phyloP scores from a whole-genome alignment of 2,113 vertebrate species.

The Boleophthalmus pectinirostris region DNA sequence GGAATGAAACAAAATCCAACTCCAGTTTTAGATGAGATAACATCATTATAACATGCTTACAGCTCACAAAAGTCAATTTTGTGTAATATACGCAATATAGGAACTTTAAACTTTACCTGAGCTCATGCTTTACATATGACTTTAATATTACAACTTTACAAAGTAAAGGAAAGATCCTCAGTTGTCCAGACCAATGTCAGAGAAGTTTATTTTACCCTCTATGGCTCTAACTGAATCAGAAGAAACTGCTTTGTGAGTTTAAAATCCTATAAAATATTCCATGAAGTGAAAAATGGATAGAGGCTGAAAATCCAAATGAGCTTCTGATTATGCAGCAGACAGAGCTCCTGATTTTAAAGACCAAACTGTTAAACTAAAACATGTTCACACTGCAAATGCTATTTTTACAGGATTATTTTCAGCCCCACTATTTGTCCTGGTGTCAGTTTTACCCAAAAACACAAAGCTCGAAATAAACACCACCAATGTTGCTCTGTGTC shows the following conservation, averaged over 20 bases:
- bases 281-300: constrained; percentile 12
- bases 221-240: not conserved
- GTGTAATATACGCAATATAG: no score
- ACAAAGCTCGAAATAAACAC: constrained; percentile 10
- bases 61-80: no score
- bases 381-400: constrained; percentile 26
- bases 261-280: constrained; percentile 10
- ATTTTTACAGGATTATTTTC: constrained; percentile 22
- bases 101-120: no score
- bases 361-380: constrained; percentile 34
- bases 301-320: constrained; percentile 24
- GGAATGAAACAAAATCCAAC: no score
- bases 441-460: constrained; percentile 11
- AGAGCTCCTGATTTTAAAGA: constrained; percentile 27
- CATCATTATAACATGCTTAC: no score
- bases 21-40: no score
- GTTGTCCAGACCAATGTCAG: not conserved
- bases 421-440: not conserved
- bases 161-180: not conserved
- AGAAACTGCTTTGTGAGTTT: not conserved
- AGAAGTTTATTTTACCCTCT: not conserved
- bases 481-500: constrained; percentile 31
- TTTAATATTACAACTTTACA: not conserved
- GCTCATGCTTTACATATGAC: not conserved
- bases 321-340: constrained; percentile 52